Evolutionary conservation across 2,888 invertebrate genomes (phyloP).

Genomic region (Trissonchulus latispiculum): DNA sequence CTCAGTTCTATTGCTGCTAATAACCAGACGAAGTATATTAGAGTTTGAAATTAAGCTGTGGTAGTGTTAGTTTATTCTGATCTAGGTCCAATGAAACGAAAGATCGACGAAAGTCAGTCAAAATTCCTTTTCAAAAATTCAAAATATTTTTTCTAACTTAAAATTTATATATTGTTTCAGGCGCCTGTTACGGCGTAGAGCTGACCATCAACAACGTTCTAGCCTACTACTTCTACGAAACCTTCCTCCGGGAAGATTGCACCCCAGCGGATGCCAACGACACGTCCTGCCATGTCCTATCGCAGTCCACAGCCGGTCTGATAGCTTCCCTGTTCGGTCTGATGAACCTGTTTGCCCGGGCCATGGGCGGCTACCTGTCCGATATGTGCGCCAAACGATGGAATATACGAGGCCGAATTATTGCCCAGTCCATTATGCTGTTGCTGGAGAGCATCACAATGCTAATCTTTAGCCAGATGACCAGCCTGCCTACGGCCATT

Average conservation of each 20-base stretch:
- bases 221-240: neutral
- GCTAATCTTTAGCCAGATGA: neutral
- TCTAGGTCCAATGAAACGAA: no score
- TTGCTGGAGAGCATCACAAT: neutral
- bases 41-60: no score
- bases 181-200: neutral
- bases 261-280: neutral
- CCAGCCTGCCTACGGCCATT: neutral
- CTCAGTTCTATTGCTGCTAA: no score
- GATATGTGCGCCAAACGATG: neutral
- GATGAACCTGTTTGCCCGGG: neutral
- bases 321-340: neutral
- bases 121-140: no score
- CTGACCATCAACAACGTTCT: neutral
- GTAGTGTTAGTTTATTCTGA: no score
- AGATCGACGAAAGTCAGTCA: no score
- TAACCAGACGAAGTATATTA: no score
- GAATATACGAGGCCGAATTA: neutral
- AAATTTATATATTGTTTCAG: neutral
- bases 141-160: no score
- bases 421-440: neutral
- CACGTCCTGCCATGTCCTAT: neutral
- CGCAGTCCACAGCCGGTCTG: neutral
- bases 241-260: neutral
- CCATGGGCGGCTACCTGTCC: neutral